A percentile compares a stretch with the other conserved stretches of the same genome.
Conservation (phyloP, 2,113 vertebrate genomes). For the Ranitomeya imitator region DNA sequence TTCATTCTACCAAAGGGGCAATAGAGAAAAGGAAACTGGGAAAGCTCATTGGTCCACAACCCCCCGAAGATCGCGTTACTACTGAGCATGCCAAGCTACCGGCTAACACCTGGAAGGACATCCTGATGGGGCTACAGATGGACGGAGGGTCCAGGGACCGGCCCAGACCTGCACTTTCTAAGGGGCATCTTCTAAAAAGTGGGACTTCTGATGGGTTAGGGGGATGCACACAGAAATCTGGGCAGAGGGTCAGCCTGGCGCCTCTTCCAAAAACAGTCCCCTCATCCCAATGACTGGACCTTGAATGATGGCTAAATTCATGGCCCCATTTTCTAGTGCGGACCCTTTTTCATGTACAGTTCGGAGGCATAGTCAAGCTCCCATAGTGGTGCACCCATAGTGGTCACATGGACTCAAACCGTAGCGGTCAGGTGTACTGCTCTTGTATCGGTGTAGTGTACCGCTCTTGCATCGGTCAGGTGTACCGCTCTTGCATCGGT, state of each 20-base stretch:
- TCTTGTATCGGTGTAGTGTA: too few species aligned
- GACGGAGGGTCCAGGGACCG: background rate
- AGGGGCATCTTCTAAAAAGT: background rate
- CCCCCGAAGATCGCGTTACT: background rate
- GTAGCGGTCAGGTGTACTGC: background rate
- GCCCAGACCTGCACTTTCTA: background rate
- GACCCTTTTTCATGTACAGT: background rate
- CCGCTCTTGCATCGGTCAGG: too few species aligned
- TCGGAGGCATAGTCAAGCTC: too few species aligned
- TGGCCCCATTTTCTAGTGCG: background rate
- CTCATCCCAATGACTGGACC: background rate
- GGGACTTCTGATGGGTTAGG: background rate
- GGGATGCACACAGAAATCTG: background rate
- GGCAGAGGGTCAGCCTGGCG: background rate
- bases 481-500: too few species aligned
- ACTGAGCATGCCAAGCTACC: background rate
- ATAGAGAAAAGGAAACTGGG: constrained; percentile 18
- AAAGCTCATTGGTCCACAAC: background rate
- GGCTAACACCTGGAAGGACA: constrained; percentile 23
- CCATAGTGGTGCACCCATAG: background rate
- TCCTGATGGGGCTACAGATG: constrained; percentile 30
- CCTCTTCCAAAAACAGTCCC: constrained; percentile 20
- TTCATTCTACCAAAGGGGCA: background rate
- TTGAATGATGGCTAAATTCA: background rate
- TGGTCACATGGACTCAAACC: too few species aligned